Evolutionary conservation across 2,113 vertebrate species (phyloP).

Genomic region (Mormyrus iriodes): DNA sequence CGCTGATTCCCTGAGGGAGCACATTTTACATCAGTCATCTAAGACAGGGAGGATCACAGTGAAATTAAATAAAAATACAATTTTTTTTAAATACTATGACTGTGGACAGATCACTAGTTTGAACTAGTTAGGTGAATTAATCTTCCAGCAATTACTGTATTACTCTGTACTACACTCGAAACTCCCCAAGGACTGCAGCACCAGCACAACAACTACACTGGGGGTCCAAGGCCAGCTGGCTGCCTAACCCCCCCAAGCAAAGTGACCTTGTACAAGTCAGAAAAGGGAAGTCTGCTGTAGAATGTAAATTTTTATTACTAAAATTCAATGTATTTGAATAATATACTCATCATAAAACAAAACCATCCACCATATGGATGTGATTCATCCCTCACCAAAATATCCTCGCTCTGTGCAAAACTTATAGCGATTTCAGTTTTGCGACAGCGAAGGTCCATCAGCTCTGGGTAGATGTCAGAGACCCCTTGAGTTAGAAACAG

Average conservation of each 20-base stretch:
- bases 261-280: not conserved
- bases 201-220: not conserved
- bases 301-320: not conserved
- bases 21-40: not conserved
- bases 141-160: not conserved
- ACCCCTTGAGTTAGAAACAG: conserved; percentile 93
- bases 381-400: conserved; percentile 70
- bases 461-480: conserved; percentile 77
- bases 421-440: conserved; percentile 87
- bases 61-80: not conserved
- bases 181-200: not conserved
- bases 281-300: not conserved
- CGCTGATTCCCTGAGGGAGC: conserved; percentile 80
- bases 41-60: not conserved
- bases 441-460: conserved; percentile 89
- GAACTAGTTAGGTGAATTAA: not conserved
- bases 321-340: not conserved
- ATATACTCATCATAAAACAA: not conserved
- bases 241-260: not conserved
- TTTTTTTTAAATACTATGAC: not conserved
- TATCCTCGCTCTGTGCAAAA: conserved; percentile 92
- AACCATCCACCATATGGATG: not conserved
- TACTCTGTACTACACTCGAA: not conserved
- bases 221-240: not conserved
- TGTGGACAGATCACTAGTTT: not conserved